Evolutionary conservation across 2,797 vertebrate species (phyloP).

Genomic region (Falco columbarius): DNA sequence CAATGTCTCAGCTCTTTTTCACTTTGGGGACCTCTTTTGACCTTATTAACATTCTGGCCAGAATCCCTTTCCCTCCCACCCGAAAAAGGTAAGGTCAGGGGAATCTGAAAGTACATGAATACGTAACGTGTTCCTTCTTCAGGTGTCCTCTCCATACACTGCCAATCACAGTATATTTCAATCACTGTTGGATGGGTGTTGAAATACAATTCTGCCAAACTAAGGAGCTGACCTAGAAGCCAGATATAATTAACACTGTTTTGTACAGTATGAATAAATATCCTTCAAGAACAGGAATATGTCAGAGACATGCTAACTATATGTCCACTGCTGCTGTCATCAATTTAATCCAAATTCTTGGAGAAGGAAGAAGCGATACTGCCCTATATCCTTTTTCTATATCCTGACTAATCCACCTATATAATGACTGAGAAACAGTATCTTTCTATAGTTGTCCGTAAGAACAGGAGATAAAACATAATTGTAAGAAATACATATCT

Average conservation of each 20-base stretch:
- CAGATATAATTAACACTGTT: background rate
- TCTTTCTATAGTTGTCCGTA: background rate
- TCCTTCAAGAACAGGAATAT: background rate
- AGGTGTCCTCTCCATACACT: background rate
- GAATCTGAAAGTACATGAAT: background rate
- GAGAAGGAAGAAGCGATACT: background rate
- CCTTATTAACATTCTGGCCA: background rate
- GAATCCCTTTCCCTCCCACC: background rate
- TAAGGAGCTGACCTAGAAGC: background rate
- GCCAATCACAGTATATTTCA: background rate
- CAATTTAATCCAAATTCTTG: background rate
- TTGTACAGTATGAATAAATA: background rate
- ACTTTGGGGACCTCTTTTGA: background rate
- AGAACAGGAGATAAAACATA: background rate
- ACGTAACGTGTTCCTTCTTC: background rate
- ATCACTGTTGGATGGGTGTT: background rate
- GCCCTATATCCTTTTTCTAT: background rate
- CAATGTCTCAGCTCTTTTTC: background rate
- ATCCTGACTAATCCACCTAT: background rate
- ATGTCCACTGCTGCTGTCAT: background rate
- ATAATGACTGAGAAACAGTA: background rate
- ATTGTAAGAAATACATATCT: background rate
- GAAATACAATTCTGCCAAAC: conserved; percentile 1
- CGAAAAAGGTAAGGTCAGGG: background rate
- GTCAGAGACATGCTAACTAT: background rate